Evolutionary conservation across 1,140 invertebrate species (phyloP).

Genomic region (Micrasema longulum): DNA sequence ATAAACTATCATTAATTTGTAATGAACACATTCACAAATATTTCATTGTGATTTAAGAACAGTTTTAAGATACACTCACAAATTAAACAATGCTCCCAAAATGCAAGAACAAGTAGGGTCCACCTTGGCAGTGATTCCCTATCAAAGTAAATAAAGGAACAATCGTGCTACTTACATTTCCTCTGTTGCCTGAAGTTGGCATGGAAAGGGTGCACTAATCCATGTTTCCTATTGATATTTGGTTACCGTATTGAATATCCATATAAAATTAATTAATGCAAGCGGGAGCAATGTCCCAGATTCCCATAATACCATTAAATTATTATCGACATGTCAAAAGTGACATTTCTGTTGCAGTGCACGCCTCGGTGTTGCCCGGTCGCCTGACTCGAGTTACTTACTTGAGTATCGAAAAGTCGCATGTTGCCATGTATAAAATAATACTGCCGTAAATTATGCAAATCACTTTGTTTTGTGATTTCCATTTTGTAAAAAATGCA

Average conservation of each 20-base stretch:
- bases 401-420: too few relatives aligned
- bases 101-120: not conserved
- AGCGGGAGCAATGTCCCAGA: not conserved
- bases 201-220: conserved; percentile 56
- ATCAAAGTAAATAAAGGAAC: not conserved
- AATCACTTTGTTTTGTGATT: too few relatives aligned
- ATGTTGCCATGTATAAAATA: not conserved
- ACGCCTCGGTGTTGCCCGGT: conserved; percentile 21
- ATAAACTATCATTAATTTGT: too few relatives aligned
- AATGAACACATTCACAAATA: not conserved
- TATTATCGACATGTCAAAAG: conserved; percentile 45
- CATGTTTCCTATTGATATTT: conserved; percentile 34
- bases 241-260: conserved; percentile 25
- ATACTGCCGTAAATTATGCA: too few relatives aligned
- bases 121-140: not conserved
- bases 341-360: conserved; percentile 41
- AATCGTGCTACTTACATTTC: conserved; percentile 57
- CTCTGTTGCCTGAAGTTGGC: conserved; percentile 63
- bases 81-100: not conserved
- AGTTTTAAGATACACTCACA: not conserved
- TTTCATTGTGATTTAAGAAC: too few relatives aligned
- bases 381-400: too few relatives aligned
- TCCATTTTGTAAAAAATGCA: too few relatives aligned
- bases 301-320: conserved; percentile 32
- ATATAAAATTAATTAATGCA: conserved; percentile 26